These are phyloP conservation scores for Halcyon chelicuti DNA, from an alignment of 2,797 vertebrate species.

Conservation along the genomic window DNA sequence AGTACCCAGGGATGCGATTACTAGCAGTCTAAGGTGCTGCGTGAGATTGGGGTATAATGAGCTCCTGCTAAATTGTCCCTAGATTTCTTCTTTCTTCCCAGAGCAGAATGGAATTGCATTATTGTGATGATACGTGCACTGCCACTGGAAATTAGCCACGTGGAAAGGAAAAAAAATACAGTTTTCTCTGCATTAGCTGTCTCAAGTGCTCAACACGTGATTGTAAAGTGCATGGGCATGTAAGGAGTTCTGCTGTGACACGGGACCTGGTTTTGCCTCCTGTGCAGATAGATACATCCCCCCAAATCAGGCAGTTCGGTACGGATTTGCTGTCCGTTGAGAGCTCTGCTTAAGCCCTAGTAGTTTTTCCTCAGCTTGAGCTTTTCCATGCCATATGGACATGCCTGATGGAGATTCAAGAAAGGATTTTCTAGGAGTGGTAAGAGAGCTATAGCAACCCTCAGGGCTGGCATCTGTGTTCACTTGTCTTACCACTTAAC, in stretches of 20 bases:
- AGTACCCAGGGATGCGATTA: background rate
- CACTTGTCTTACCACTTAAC: background rate
- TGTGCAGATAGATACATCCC: background rate
- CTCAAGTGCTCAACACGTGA: background rate
- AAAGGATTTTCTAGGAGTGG: background rate
- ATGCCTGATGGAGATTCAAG: background rate
- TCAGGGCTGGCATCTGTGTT: background rate
- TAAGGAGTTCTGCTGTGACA: background rate
- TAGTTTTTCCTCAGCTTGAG: background rate
- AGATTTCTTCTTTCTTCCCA: background rate
- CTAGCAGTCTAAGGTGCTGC: background rate
- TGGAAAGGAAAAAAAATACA: background rate
- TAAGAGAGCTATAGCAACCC: background rate
- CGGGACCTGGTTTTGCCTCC: background rate
- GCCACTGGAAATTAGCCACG: background rate
- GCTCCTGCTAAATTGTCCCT: background rate
- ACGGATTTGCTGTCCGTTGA: background rate
- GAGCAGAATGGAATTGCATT: background rate
- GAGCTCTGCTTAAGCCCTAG: background rate
- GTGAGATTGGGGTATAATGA: background rate
- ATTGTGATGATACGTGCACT: background rate
- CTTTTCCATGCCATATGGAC: background rate
- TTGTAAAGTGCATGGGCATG: background rate
- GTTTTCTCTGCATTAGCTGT: background rate
- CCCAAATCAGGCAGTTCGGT: background rate